Evolutionary conservation across 2,797 vertebrate genomes (phyloP).

Genomic region (Mormyrus proboscirostris): DNA sequence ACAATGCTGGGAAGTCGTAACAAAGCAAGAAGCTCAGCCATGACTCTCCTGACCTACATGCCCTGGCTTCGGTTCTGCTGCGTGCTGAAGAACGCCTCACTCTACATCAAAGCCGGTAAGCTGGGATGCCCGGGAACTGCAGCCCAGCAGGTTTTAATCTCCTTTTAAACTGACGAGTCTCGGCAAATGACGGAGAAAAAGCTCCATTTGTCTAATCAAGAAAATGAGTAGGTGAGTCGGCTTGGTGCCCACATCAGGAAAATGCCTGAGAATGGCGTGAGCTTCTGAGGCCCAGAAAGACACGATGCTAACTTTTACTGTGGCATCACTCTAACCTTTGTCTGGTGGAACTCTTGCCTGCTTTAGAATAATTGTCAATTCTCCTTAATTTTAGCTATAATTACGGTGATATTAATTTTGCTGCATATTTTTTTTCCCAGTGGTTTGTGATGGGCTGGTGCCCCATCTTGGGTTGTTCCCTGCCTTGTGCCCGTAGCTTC

Average conservation of each 20-base stretch:
- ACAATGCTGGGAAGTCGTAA: neutral
- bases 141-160: neutral
- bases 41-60: neutral
- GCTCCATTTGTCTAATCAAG: slow-evolving; percentile 3
- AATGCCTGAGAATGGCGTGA: neutral
- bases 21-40: neutral
- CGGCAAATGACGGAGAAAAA: neutral
- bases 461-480: neutral
- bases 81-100: slow-evolving; percentile 19
- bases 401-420: neutral
- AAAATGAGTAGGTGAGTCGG: neutral
- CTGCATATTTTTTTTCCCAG: neutral
- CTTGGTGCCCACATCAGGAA: neutral
- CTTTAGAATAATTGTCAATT: neutral
- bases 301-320: neutral
- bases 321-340: neutral
- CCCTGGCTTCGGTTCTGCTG: neutral
- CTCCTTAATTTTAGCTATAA: neutral
- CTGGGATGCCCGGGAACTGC: neutral
- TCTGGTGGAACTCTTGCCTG: neutral
- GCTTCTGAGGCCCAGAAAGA: neutral
- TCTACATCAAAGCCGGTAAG: neutral
- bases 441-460: neutral
- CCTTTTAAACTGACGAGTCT: neutral
- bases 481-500: neutral